Conservation (phyloP, 1,140 invertebrate genomes). For the Bradysia coprophila region DNA sequence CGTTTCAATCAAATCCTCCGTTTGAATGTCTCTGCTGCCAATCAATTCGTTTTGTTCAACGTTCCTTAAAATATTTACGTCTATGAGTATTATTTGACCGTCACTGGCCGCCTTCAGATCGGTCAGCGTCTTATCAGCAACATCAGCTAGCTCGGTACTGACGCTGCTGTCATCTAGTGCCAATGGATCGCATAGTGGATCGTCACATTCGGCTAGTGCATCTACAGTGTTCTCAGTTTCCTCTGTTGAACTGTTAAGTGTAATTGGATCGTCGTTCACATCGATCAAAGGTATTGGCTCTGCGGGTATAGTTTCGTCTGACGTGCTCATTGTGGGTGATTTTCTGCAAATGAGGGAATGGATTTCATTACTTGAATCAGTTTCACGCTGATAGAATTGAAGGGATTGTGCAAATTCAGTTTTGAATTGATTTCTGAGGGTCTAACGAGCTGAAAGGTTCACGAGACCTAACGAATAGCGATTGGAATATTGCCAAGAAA, state of each 20-base stretch:
- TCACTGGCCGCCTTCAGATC: not conserved
- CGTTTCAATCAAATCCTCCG: not conserved
- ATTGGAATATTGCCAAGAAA: too few species aligned
- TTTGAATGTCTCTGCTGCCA: not conserved
- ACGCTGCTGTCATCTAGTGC: slow-evolving; percentile 18
- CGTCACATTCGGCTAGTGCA: slow-evolving; percentile 1
- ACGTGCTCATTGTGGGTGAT: too few species aligned
- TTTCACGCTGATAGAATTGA: too few species aligned
- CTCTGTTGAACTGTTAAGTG: not conserved
- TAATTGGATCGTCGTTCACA: not conserved
- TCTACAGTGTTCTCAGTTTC: slow-evolving; percentile 2
- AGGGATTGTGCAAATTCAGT: too few species aligned
- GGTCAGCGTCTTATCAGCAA: not conserved
- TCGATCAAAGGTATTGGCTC: too few species aligned
- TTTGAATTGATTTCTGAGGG: not conserved
- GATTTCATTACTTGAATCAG: not conserved
- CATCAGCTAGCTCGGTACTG: slow-evolving; percentile 6
- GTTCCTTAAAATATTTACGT: not conserved
- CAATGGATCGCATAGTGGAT: slow-evolving; percentile 17
- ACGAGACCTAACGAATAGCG: too few species aligned
- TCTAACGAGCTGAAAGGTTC: too few species aligned
- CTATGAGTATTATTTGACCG: not conserved
- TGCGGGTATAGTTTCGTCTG: too few species aligned
- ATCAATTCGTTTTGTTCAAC: not conserved
- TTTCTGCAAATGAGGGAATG: not conserved